Conservation (phyloP, 2,797 vertebrate genomes). For the Perodicticus potto region DNA sequence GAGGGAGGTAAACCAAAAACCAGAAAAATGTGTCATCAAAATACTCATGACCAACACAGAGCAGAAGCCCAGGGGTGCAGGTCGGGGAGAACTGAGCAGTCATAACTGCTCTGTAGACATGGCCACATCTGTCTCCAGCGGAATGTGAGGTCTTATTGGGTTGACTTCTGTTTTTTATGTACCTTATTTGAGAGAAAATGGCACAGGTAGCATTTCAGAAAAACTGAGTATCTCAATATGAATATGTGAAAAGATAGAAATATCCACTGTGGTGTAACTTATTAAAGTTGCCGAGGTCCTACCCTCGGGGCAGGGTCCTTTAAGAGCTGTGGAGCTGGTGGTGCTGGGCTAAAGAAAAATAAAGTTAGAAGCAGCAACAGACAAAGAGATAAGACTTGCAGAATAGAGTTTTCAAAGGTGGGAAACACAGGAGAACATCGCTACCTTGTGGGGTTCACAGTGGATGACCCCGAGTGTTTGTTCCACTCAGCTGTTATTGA, state of each 20-base stretch:
- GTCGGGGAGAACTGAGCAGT: neutral
- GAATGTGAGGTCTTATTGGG: neutral
- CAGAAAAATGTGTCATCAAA: neutral
- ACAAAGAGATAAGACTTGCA: too few relatives aligned
- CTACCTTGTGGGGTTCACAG: too few relatives aligned
- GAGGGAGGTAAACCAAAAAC: neutral
- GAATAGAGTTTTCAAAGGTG: too few relatives aligned
- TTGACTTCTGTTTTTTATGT: neutral
- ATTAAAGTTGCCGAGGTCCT: neutral
- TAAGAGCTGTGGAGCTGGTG: too few relatives aligned
- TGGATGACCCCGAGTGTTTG: too few relatives aligned
- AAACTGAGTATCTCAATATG: neutral
- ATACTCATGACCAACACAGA: neutral
- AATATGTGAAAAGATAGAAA: neutral
- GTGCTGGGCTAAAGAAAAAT: too few relatives aligned
- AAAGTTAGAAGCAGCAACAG: too few relatives aligned
- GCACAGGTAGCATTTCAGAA: constrained; percentile 13
- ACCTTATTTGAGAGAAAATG: neutral
- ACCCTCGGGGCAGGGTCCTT: too few relatives aligned
- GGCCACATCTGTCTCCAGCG: neutral
- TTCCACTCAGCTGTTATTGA: too few relatives aligned
- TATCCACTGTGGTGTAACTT: neutral
- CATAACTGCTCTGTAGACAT: neutral
- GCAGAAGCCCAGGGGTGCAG: neutral
- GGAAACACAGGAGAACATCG: too few relatives aligned